These are phyloP conservation scores for Anarhynchus alexandrinus DNA, from an alignment of 2,113 vertebrate genomes.

Conservation along the genomic window DNA sequence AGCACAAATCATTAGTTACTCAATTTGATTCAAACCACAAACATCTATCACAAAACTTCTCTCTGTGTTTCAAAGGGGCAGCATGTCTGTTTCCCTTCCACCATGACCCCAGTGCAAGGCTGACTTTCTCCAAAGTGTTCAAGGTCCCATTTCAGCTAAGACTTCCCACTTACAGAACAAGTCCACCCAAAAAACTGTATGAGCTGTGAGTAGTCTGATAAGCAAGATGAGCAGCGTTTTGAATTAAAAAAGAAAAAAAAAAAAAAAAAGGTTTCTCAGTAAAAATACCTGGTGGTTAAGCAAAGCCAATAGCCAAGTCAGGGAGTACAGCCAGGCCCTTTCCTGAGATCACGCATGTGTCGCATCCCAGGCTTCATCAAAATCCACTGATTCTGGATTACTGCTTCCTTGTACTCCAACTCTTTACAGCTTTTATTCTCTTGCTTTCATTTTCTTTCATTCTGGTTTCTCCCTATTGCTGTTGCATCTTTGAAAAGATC, in stretches of 20 bases:
- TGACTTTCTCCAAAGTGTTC: background rate
- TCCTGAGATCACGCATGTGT: rapidly evolving
- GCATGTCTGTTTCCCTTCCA: background rate
- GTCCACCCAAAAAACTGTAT: background rate
- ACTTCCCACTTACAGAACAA: background rate
- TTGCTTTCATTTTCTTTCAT: conserved; percentile 58
- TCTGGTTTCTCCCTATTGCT: conserved; percentile 45
- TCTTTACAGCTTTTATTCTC: conserved; percentile 52
- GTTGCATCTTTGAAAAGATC: conserved; percentile 62
- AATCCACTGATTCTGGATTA: background rate
- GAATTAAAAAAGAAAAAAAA: background rate
- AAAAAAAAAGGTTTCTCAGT: background rate
- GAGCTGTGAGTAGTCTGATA: background rate
- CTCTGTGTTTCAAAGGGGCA: background rate
- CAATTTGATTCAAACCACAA: background rate
- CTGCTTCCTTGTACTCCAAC: background rate
- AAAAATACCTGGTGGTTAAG: background rate
- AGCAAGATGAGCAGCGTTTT: background rate
- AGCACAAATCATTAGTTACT: background rate
- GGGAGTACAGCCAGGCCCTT: background rate
- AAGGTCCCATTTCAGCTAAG: background rate
- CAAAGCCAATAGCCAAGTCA: background rate
- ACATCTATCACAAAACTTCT: background rate
- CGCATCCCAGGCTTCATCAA: background rate
- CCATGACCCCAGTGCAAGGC: background rate